Percentiles rank a stretch among this genome's conserved stretches.
Conservation (phyloP, 2,888 invertebrate genomes). For the Xanthorhoe designata region DNA sequence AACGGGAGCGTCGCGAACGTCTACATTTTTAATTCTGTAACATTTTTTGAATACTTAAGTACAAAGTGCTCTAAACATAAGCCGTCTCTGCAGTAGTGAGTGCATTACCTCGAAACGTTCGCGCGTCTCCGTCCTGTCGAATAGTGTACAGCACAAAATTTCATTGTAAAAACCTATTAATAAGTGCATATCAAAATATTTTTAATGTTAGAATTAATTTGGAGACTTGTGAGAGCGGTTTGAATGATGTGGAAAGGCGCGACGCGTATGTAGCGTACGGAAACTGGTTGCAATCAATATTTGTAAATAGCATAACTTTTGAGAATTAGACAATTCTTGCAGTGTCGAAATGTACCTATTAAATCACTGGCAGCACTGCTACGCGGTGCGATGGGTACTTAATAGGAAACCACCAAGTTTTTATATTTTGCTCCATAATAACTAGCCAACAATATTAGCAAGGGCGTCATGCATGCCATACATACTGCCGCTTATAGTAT, state of each 20-base stretch:
- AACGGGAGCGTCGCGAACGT: slow-evolving; percentile 58
- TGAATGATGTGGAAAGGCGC: slow-evolving; percentile 48
- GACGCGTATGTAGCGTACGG: slow-evolving; percentile 41
- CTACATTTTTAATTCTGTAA: slow-evolving; percentile 52
- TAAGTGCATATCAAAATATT: slow-evolving; percentile 84
- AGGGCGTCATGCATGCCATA: slow-evolving; percentile 59
- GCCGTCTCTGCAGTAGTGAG: slow-evolving; percentile 54
- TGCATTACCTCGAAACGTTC: slow-evolving; percentile 48
- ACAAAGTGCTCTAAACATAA: slow-evolving; percentile 61
- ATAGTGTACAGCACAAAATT: slow-evolving; percentile 82
- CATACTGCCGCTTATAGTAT: slow-evolving; percentile 58
- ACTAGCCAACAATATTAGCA: slow-evolving; percentile 39
- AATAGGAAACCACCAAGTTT: slow-evolving; percentile 17
- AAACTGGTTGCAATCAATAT: slow-evolving; percentile 42
- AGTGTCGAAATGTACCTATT: slow-evolving; percentile 27
- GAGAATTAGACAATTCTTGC: slow-evolving; percentile 24
- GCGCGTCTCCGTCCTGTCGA: slow-evolving; percentile 54
- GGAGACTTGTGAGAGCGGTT: slow-evolving; percentile 60
- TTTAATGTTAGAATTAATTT: slow-evolving; percentile 79
- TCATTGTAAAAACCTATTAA: slow-evolving; percentile 79
- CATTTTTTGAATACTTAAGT: slow-evolving; percentile 57
- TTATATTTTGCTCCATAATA: slow-evolving; percentile 27
- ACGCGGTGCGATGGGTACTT: slow-evolving; percentile 12
- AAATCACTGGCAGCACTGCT: slow-evolving; percentile 12
- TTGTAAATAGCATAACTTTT: slow-evolving; percentile 41